Evolutionary conservation across 2,888 invertebrate genomes (phyloP).

Genomic region (Aspidiotus destructor): DNA sequence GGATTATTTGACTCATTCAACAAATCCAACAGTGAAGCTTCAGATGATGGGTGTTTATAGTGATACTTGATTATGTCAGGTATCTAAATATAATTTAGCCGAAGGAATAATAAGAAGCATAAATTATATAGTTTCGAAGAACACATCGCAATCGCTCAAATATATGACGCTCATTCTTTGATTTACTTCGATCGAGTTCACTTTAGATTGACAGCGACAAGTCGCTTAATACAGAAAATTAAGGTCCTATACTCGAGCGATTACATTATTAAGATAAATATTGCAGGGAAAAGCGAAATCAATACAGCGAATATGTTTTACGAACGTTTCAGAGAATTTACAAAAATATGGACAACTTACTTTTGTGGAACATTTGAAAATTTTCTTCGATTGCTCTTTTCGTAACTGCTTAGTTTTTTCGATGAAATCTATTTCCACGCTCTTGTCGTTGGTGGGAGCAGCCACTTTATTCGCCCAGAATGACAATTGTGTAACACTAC

Average conservation of each 20-base stretch:
- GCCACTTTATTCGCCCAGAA: constrained; percentile 18
- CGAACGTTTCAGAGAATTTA: neutral
- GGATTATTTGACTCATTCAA: neutral
- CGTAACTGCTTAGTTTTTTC: constrained; percentile 3
- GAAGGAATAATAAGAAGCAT: neutral
- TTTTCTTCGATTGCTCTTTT: neutral
- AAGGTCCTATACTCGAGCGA: neutral
- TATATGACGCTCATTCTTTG: no score
- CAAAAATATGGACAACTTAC: neutral
- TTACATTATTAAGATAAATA: neutral
- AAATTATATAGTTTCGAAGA: neutral
- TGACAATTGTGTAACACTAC: constrained; percentile 18
- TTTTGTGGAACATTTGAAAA: neutral
- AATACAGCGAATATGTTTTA: neutral
- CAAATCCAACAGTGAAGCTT: neutral
- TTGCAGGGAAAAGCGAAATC: no score
- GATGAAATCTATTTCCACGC: constrained; percentile 15
- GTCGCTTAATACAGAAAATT: neutral
- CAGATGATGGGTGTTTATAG: constrained; percentile 12
- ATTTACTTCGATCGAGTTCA: no score
- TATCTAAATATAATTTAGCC: constrained; percentile 1
- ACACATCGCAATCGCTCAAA: neutral
- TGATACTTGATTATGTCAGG: constrained; percentile 28
- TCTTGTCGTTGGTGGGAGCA: constrained; percentile 16
- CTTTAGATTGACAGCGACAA: no score